These are phyloP conservation scores for Microctenopoma stevenorrisi DNA, from an alignment of 2,797 vertebrate genomes.

Conservation along the genomic window DNA sequence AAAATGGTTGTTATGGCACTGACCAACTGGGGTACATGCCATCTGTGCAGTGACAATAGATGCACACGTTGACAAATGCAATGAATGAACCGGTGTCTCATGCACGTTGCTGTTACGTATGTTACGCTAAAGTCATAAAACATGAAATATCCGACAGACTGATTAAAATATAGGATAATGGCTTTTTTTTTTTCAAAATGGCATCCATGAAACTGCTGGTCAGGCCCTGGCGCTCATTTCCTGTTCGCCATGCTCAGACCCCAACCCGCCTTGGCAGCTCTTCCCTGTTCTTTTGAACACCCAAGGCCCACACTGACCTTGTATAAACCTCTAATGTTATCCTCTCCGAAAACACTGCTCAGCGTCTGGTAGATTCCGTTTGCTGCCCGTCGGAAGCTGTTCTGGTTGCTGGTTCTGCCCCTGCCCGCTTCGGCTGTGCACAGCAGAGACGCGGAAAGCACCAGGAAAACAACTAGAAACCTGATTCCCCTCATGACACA, in stretches of 20 bases:
- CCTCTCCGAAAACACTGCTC: constrained; percentile 92
- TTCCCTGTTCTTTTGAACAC: rapidly evolving
- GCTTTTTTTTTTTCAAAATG: constrained; percentile 66
- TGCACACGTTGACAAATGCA: background rate
- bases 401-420: constrained; percentile 87
- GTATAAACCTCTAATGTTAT: constrained; percentile 90
- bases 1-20: background rate
- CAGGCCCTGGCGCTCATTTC: constrained; percentile 47
- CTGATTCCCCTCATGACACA: constrained; percentile 72
- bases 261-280: background rate
- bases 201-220: constrained; percentile 55
- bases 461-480: constrained; percentile 59
- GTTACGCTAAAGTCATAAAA: no score
- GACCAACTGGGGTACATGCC: background rate
- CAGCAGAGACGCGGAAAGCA: constrained; percentile 75
- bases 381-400: constrained; percentile 89
- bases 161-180: constrained; percentile 12
- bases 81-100: constrained; percentile 1
- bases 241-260: constrained; percentile 24
- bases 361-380: constrained; percentile 90
- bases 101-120: no score
- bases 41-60: background rate
- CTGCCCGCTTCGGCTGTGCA: constrained; percentile 82
- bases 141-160: background rate
- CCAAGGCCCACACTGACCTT: constrained; percentile 81